A percentile compares a stretch with the other conserved stretches of the same genome.
Evolutionary conservation across 2,888 invertebrate genomes (phyloP).

Genomic region (Drosophila yooni): DNA sequence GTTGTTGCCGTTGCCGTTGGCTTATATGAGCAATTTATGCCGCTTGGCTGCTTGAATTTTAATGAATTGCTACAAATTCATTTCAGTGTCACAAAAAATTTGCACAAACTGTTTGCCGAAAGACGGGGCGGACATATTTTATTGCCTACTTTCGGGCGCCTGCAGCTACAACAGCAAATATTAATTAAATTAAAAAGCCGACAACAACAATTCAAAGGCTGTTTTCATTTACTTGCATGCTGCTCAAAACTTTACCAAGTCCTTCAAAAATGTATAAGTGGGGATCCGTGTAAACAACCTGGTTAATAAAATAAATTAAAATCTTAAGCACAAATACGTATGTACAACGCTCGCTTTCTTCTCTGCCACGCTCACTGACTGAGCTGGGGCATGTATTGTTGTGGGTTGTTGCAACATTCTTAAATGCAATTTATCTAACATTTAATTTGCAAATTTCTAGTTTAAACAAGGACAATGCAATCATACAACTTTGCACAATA

Average conservation of each 20-base stretch:
- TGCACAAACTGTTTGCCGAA: slow-evolving; percentile 39
- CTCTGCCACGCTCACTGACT: not conserved
- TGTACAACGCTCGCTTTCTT: slow-evolving; percentile 8
- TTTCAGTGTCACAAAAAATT: slow-evolving; percentile 51
- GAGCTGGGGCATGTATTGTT: not conserved
- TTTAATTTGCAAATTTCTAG: slow-evolving; percentile 53
- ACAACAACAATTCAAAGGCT: slow-evolving; percentile 23
- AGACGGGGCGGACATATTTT: slow-evolving; percentile 26
- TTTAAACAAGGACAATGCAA: slow-evolving; percentile 16
- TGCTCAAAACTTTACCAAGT: slow-evolving; percentile 31
- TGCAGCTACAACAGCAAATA: slow-evolving; percentile 43
- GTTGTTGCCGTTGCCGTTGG: slow-evolving; percentile 29
- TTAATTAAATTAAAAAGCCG: slow-evolving; percentile 61
- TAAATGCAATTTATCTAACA: slow-evolving; percentile 52
- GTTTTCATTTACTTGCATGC: slow-evolving; percentile 38
- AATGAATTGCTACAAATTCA: slow-evolving; percentile 77
- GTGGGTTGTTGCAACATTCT: slow-evolving; percentile 10
- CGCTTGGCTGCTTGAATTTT: slow-evolving; percentile 64
- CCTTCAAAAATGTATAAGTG: not conserved
- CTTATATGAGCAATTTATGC: slow-evolving; percentile 61
- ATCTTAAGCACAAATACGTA: slow-evolving; percentile 35
- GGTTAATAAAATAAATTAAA: slow-evolving; percentile 63
- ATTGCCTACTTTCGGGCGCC: slow-evolving; percentile 16
- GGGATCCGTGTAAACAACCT: slow-evolving; percentile 18
- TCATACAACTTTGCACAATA: slow-evolving; percentile 28